phyloP scores from a whole-genome alignment of 2,113 vertebrate genomes.

The Passer montanus region DNA sequence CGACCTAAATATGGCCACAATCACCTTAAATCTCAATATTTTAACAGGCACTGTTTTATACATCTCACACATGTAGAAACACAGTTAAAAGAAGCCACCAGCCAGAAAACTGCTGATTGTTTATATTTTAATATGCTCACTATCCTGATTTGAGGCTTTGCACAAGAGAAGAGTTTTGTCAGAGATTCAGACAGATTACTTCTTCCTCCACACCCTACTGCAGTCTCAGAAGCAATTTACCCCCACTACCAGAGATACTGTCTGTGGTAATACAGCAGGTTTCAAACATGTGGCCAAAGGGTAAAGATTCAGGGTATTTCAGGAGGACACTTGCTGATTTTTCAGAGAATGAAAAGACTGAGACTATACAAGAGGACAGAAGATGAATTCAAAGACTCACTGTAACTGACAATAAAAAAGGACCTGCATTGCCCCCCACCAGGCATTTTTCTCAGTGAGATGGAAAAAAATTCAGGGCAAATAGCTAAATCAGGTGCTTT shows the following conservation, averaged over 20 bases:
- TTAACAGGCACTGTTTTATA: neutral
- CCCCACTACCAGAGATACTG: neutral
- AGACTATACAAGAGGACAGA: neutral
- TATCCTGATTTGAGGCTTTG: neutral
- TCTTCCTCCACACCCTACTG: neutral
- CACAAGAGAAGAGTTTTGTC: neutral
- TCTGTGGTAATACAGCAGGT: neutral
- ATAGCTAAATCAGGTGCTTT: neutral
- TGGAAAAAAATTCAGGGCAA: neutral
- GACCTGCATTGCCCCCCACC: neutral
- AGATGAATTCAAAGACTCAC: neutral
- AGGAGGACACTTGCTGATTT: neutral
- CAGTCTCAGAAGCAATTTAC: neutral
- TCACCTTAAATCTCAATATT: neutral
- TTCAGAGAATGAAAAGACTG: neutral
- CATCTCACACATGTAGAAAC: neutral
- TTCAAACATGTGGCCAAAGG: neutral
- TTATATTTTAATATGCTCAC: neutral
- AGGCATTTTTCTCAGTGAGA: neutral
- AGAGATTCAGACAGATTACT: neutral
- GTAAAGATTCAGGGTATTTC: neutral
- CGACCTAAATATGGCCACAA: neutral
- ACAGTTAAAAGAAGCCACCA: neutral
- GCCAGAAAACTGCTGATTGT: neutral
- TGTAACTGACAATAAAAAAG: neutral